phyloP scores from a whole-genome alignment of 1,140 invertebrate genomes.

The Bombus pascuorum region DNA sequence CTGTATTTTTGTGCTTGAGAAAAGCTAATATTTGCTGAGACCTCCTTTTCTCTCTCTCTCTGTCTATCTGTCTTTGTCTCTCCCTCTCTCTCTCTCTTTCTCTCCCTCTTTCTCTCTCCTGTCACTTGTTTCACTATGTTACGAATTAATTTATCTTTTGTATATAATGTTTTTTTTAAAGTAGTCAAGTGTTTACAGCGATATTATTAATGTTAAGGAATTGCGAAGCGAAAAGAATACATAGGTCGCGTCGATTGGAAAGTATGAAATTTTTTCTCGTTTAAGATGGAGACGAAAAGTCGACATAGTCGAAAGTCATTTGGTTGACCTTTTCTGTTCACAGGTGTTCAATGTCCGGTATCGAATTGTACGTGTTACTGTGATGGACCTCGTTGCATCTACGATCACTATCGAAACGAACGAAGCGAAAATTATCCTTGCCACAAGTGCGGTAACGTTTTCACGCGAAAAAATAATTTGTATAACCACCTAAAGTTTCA shows the following conservation, averaged over 20 bases:
- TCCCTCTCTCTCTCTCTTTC: background rate
- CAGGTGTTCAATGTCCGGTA: conserved; percentile 25
- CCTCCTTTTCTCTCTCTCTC: background rate
- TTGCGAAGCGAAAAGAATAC: background rate
- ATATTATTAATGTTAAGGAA: background rate
- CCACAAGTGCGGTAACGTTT: conserved; percentile 69
- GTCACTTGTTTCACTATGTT: background rate
- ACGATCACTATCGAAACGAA: conserved; percentile 26
- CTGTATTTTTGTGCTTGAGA: background rate
- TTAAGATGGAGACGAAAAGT: background rate
- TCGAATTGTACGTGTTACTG: conserved; percentile 16
- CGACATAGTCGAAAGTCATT: conserved; percentile 12
- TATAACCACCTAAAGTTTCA: conserved; percentile 83
- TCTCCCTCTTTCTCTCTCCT: no score
- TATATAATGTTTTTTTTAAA: background rate
- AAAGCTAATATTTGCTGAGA: background rate
- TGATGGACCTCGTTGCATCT: conserved; percentile 8
- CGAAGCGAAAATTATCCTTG: conserved; percentile 62
- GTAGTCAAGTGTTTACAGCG: background rate
- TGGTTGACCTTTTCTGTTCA: conserved; percentile 54
- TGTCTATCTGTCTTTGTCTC: background rate
- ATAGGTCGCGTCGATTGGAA: background rate
- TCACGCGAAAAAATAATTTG: conserved; percentile 77
- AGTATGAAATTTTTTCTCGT: background rate
- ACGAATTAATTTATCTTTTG: background rate